Base-by-base conservation (phyloP, 2,113 vertebrate genomes). In the Felis chaus region DNA sequence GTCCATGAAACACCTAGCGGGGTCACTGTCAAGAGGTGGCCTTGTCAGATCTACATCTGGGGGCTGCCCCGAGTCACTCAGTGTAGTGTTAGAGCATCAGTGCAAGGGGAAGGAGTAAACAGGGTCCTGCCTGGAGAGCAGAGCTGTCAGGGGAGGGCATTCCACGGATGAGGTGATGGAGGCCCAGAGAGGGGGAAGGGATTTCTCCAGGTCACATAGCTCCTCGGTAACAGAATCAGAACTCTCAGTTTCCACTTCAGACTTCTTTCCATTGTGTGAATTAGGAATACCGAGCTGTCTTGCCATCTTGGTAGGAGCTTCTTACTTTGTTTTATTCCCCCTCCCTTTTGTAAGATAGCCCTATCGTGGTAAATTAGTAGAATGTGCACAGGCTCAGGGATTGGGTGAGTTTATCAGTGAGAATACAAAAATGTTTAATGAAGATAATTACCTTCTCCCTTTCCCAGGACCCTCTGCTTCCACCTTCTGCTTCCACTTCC, bases 381-480 rank as follows among this genome's bases (percentile, higher is more conserved):
- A 87, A 80, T 33, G 0, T 80, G 3, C 19, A 23, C 27, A 19
- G 94, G 14, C 48, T 83, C 29, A 80, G 55, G 82, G 45, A 91
- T 25, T 57, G 15, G 19, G 53, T 50, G 33, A 45, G 29, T 48
- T 79, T 81, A 65, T 18, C 65, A 74, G 53, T 53, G 78, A 96
- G 36, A 65, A 74, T 36, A 78, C 39, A 81, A 78, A 92, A 71
- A 18, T 91, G 63, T 91, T 84, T 57, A 86, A 55, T 81, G 74
- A 95, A 85, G 31, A 33, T 31, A 61, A 78, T 82, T 69, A 73
- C 68, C 83, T 79, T 48, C n/a, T 80, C 5, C 63, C 36, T 91
- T 88, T 91, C 81, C 25, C 76, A 86, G 85, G 13, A 63, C 57
- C 41, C 57, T 61, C 85, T 93, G 73, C 86, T 93, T 96, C 41